Evolutionary conservation across 2,797 vertebrate genomes (phyloP), one percentile per base, ranked within the genome.

Genomic region (Geotrypetes seraphini): DNA sequence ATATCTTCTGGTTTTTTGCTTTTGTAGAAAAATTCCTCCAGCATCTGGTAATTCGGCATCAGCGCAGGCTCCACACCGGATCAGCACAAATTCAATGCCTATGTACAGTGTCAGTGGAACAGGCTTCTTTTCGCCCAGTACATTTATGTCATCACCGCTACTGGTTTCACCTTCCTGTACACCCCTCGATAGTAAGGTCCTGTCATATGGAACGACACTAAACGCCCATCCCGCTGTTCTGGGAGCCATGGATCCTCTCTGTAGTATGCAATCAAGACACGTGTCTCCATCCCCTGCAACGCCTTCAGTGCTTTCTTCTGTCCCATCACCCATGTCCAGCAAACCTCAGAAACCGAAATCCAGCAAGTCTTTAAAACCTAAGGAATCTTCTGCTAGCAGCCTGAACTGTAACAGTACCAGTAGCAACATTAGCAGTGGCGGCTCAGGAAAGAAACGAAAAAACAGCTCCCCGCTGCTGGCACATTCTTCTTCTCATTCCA

Each of bases 381-480:
- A 89, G 81, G 91, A 92, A 39, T 67, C 87, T 43, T 79, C 88
- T 67, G 81, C 69, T 77, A 66, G 64, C 60, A 70, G 73, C 60
- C 59, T 55, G 47, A 78, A 74, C 71, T 84, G 78, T 76, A 78
- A 78, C 50, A 85, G 63, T 18, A 51, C 65, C 47, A 81, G 78
- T 63, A 80, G 69, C 56, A 72, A 69, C 54, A 75, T 80, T 46
- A 72, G 70, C 63, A 80, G 82, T 39, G 31, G 87, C 39, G 79
- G 87, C 82, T 88, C 88, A 67, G 91, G 90, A 64, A 99, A 96
- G 83, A 99, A 96, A 69, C 88, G 90, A 61, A 99, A 96, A 74
- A 95, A 75, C 75, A 93, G 80, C 55, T 91, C 91, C 50, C 63
- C 88, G 35, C 79, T 87, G 48, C 61, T 66, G 12, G 67, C 61